phyloP scores from a whole-genome alignment of 2,797 vertebrate genomes.

The Champsocephalus esox region DNA sequence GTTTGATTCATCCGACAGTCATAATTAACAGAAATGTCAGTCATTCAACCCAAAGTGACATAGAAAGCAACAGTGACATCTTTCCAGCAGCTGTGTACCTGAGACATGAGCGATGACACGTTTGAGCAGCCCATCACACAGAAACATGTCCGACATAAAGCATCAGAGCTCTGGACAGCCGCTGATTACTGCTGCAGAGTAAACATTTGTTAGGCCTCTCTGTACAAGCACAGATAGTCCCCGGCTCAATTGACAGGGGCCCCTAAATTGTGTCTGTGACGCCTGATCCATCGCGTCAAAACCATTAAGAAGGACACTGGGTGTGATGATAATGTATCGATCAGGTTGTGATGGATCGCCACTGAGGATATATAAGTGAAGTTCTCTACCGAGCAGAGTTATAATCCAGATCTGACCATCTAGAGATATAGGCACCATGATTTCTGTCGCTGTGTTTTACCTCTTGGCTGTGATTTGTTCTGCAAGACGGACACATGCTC shows the following conservation, averaged over 20 bases:
- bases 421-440: conserved; percentile 75
- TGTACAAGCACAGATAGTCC: conserved; percentile 88
- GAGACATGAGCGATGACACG: conserved; percentile 62
- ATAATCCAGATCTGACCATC: conserved; percentile 49
- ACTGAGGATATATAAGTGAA: conserved; percentile 81
- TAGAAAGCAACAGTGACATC: conserved; percentile 35
- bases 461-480: conserved; percentile 79
- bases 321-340: conserved; percentile 86
- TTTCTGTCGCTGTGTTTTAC: conserved; percentile 79
- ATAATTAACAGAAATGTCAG: neutral
- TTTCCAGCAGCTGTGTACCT: conserved; percentile 25
- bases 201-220: conserved; percentile 87
- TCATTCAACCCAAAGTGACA: conserved; percentile 37
- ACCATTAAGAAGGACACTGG: conserved; percentile 82
- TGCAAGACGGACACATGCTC: conserved; percentile 70
- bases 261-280: conserved; percentile 82
- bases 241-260: conserved; percentile 77
- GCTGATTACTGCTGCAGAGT: conserved; percentile 75
- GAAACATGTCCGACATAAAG: conserved; percentile 70
- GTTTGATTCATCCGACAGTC: neutral
- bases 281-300: conserved; percentile 77
- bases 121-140: conserved; percentile 54
- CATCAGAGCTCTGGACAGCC: conserved; percentile 58
- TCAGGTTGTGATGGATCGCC: conserved; percentile 82
- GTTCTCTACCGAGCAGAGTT: conserved; percentile 39